phyloP scores from a whole-genome alignment of 2,113 vertebrate genomes.

The Xiphorhynchus elegans region DNA sequence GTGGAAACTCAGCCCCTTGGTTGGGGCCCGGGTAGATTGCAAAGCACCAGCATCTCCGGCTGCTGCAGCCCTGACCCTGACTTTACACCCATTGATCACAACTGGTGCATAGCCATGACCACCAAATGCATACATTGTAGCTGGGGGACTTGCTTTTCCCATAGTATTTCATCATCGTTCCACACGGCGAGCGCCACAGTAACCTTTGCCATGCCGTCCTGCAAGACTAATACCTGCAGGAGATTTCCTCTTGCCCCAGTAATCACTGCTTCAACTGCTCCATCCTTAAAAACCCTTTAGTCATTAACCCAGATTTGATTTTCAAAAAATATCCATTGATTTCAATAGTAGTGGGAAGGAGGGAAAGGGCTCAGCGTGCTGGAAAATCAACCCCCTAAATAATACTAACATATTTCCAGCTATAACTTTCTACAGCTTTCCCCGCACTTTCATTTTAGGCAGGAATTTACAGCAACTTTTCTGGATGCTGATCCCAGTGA shows the following conservation, averaged over 20 bases:
- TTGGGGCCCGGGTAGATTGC: slow-evolving; percentile 65
- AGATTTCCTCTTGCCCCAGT: slow-evolving; percentile 68
- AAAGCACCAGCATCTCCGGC: slow-evolving; percentile 67
- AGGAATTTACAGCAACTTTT: neutral
- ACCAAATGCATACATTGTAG: slow-evolving; percentile 63
- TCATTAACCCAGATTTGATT: slow-evolving; percentile 19
- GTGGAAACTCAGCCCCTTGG: slow-evolving; percentile 73
- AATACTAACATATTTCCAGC: neutral
- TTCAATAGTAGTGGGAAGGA: neutral
- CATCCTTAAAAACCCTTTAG: slow-evolving; percentile 19
- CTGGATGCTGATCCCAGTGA: neutral
- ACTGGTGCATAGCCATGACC: slow-evolving; percentile 73
- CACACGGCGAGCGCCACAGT: slow-evolving; percentile 46
- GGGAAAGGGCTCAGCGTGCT: neutral
- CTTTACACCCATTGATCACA: slow-evolving; percentile 77
- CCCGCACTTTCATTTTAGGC: neutral
- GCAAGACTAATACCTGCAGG: slow-evolving; percentile 74
- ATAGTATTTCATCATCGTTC: slow-evolving; percentile 75
- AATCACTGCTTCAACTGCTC: slow-evolving; percentile 47
- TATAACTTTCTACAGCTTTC: neutral
- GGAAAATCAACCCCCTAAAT: neutral
- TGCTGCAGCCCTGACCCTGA: slow-evolving; percentile 73
- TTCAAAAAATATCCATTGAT: neutral
- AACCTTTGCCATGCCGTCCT: slow-evolving; percentile 63
- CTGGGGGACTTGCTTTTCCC: slow-evolving; percentile 73